phyloP scores from a whole-genome alignment of 2,888 invertebrate species.

The Rhimphoctona megacephalus region DNA sequence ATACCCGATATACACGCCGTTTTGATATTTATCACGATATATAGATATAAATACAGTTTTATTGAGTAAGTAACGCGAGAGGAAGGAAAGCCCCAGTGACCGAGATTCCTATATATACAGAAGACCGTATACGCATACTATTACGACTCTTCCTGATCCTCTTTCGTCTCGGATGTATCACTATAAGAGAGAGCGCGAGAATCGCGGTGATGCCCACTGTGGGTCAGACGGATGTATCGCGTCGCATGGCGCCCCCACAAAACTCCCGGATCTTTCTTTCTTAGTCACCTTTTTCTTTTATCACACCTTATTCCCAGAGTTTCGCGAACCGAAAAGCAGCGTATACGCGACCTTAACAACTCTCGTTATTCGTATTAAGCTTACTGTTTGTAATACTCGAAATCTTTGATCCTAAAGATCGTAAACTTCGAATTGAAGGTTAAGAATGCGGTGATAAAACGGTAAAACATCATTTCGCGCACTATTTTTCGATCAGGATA shows the following conservation, averaged over 20 bases:
- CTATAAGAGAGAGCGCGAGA: constrained; percentile 43
- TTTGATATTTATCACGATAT: constrained; percentile 27
- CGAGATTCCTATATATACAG: constrained; percentile 75
- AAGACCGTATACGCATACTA: constrained; percentile 40
- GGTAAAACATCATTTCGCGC: background rate
- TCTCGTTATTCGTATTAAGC: background rate
- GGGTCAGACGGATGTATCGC: constrained; percentile 46
- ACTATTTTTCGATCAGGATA: background rate
- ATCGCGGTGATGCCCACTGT: constrained; percentile 27
- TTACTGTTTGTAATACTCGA: background rate
- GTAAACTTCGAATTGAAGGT: background rate
- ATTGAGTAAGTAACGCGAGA: constrained; percentile 53
- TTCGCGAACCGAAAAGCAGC: background rate
- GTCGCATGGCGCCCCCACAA: constrained; percentile 9
- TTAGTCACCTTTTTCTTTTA: constrained; percentile 63
- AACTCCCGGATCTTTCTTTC: constrained; percentile 62
- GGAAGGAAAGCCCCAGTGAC: constrained; percentile 79
- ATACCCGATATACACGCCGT: background rate
- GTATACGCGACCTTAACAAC: background rate
- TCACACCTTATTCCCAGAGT: constrained; percentile 43
- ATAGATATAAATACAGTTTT: constrained; percentile 2
- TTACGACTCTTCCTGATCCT: constrained; percentile 76
- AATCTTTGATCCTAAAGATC: background rate
- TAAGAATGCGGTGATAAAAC: background rate
- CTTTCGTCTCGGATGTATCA: constrained; percentile 73